Base-by-base conservation (phyloP, 2,113 vertebrate species). In the Gulo gulo region DNA sequence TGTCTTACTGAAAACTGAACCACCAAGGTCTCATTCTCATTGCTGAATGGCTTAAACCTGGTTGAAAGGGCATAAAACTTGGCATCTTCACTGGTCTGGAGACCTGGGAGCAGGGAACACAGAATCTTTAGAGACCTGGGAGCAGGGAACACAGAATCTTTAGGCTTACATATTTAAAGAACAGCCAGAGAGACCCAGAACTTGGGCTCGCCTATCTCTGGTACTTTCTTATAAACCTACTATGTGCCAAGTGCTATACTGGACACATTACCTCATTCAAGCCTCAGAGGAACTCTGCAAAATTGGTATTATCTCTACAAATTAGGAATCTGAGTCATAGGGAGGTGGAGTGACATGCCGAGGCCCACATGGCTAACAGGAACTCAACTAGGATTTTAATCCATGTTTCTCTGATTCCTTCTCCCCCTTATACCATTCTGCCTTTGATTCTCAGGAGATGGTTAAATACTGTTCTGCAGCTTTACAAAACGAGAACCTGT, bases 1-100 rank as follows among this genome's bases (percentile, higher is more conserved):
- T 99, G 99, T 97, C 99, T 99, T 91, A 99, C 99, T 67, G 98
- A 98, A 97, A 99, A 99, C 96, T 99, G 98, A 88, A 99, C 96
- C 95, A 99, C 98, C 50, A 99, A 98, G 57, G 98, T 98, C 98
- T 99, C 92, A 36, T 98, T 99, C 92, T 99, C 97, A 98, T 99
- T 99, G 98, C 96, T 99, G 98, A 99, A 98, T 20, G 98, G 98
- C 57, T 99, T 97, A 97, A 99, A 99, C 67, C 99, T 99, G 31
- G 98, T 91, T 21, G 99, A 99, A 42, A 99, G 42, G 14, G 99
- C 98, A 93, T 99, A 99, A 95, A 99, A 99, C 57, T 98, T 99
- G 61, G 98, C 99, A n/a, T 99, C 98, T 94, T 99, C 98, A 42
- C 98, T 99, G 24, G 98, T 98, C 97, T 99, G 98, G 96, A 99